Percentiles rank a stretch among this genome's conserved stretches.
These are phyloP conservation scores for Vombatus ursinus DNA, from an alignment of 2,113 vertebrate species.

Conservation along the genomic window DNA sequence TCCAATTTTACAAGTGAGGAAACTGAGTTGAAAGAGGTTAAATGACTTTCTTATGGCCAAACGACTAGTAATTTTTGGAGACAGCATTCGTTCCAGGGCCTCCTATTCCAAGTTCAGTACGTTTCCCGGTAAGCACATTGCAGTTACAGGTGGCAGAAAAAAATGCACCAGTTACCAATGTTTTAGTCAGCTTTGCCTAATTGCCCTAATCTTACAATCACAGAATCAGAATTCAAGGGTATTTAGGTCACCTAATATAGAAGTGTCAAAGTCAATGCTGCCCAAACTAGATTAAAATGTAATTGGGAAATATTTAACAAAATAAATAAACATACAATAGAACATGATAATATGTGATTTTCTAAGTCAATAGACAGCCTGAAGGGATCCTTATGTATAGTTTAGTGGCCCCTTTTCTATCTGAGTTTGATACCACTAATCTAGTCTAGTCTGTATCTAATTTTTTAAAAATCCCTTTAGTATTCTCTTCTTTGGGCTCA, in stretches of 20 bases:
- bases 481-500: neutral
- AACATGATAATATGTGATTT: neutral
- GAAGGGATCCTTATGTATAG: neutral
- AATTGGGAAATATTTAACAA: neutral
- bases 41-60: neutral
- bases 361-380: neutral
- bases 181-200: neutral
- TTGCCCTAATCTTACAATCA: neutral
- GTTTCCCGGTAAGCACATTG: neutral
- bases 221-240: neutral
- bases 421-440: neutral
- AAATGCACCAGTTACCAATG: neutral
- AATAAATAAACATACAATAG: neutral
- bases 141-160: neutral
- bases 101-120: neutral
- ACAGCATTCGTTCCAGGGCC: neutral
- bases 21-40: no score
- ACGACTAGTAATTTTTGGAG: neutral
- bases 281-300: neutral
- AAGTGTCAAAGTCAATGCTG: neutral
- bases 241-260: neutral
- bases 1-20: no score
- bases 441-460: neutral
- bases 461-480: neutral
- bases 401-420: neutral